Percentiles rank a stretch among this genome's conserved stretches.
phyloP scores from a whole-genome alignment of 2,888 invertebrate genomes.

The Nemurella pictetii region DNA sequence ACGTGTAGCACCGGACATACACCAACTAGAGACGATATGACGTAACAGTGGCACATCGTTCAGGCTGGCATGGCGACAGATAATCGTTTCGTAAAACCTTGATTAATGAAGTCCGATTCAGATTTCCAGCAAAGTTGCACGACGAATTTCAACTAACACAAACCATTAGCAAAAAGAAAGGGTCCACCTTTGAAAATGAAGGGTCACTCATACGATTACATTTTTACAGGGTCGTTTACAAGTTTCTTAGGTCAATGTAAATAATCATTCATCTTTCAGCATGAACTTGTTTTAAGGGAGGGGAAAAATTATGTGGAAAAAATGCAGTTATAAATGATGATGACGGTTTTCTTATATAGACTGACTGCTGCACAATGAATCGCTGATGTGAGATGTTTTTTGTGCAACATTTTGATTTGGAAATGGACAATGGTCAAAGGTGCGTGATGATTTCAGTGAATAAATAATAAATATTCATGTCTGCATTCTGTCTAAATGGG shows the following conservation, averaged over 20 bases:
- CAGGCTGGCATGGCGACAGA: neutral
- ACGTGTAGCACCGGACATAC: neutral
- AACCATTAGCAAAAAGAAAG: slow-evolving; percentile 16
- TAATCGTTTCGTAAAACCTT: neutral
- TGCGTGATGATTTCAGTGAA: slow-evolving; percentile 4
- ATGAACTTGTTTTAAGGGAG: slow-evolving; percentile 5
- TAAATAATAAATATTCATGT: neutral
- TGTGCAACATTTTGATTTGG: neutral
- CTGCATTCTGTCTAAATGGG: neutral
- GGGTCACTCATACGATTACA: slow-evolving; percentile 13
- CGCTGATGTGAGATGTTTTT: neutral
- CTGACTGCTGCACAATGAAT: neutral
- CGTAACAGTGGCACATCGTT: neutral
- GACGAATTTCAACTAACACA: slow-evolving; percentile 12
- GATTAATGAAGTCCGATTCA: slow-evolving; percentile 9
- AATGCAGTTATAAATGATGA: neutral
- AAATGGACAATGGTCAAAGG: slow-evolving; percentile 13
- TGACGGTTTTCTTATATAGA: slow-evolving; percentile 13
- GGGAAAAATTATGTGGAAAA: neutral
- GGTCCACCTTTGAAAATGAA: neutral
- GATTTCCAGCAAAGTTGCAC: neutral
- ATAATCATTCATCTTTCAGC: slow-evolving; percentile 9
- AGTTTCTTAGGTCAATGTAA: slow-evolving; percentile 7
- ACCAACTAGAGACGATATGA: neutral
- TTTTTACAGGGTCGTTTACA: neutral